Base-by-base conservation (phyloP, 1,140 invertebrate species). In the Macrotrachela quadricornifera region DNA sequence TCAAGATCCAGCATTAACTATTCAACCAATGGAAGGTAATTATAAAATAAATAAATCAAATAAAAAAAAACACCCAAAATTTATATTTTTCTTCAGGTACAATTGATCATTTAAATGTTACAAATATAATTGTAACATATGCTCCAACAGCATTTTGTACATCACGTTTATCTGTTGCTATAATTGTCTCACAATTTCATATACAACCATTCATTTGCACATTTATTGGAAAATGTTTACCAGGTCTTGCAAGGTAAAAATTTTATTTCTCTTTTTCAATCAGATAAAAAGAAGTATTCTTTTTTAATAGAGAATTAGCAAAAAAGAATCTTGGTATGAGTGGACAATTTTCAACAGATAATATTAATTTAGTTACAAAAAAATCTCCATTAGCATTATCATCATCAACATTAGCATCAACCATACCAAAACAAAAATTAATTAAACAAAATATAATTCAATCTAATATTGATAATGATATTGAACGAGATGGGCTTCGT, bases 141-240 rank as follows among this genome's bases (percentile, higher is more conserved):
- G 54, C 62, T 17, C 68, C 68, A 14, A 57, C 59, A n/a, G 63
- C 66, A 46, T 70, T 68, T 49, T 61, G 61, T 44, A 69, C 68
- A 38, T 62, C 65, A 2, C 51, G 57, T 11, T 64, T 69, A 60
- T 61, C 54, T 18, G 49, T 69, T 40, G 61, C 69, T 57, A 58
- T 70, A 42, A 60, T 56, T 3, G 64, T 67, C 45, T 69, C 68
- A 13, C 67, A 70, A 60, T 69, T 69, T 50, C 67, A 69, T 52
- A 62, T 61, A 6, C 60, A 59, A 52, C 67, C 67, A 11, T 58
- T 68, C 30, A 36, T 64, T 44, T 69, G 67, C 57, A 62, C 59
- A n/a, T 61, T 69, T 40, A 62, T 56, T 30, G 68, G 68, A 11
- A 57, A 57, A 16, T 68, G 63, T 36, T 38, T 56, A 21, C 68